Conservation (phyloP, 2,113 vertebrate species). For the Stegastes partitus region DNA sequence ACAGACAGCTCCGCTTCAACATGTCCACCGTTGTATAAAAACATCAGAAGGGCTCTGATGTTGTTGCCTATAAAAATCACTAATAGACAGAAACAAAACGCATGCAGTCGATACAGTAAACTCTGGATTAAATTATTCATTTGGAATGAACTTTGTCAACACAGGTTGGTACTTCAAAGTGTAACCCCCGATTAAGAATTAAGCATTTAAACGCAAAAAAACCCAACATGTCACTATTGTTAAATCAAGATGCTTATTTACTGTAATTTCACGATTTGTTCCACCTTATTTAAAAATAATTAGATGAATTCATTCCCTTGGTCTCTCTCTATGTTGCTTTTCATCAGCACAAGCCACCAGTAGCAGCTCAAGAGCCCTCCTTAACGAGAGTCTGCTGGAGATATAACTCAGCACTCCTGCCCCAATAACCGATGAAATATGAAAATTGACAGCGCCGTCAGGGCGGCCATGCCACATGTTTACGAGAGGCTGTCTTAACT, state of each 20-base stretch:
- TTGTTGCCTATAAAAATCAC: background rate
- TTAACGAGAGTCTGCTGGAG: conserved; percentile 68
- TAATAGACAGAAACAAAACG: background rate
- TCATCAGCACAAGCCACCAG: conserved; percentile 35
- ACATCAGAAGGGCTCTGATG: conserved; percentile 13
- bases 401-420: conserved; percentile 74
- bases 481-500: conserved; percentile 82
- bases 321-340: background rate
- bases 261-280: background rate
- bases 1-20: conserved; percentile 2
- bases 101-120: too few species aligned
- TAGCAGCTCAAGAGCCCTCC: conserved; percentile 45
- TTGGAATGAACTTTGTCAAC: background rate
- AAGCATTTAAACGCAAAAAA: background rate
- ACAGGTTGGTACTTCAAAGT: background rate
- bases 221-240: background rate
- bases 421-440: conserved; percentile 83
- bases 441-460: conserved; percentile 82
- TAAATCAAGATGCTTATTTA: conserved; percentile 22
- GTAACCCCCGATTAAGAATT: background rate
- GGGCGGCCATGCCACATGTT: conserved; percentile 71
- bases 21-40: background rate
- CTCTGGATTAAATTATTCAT: too few species aligned
- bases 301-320: conserved; percentile 10
- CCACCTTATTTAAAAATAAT: conserved; percentile 25